Conservation (phyloP, 2,797 vertebrate species). For the Propithecus perrieri region DNA sequence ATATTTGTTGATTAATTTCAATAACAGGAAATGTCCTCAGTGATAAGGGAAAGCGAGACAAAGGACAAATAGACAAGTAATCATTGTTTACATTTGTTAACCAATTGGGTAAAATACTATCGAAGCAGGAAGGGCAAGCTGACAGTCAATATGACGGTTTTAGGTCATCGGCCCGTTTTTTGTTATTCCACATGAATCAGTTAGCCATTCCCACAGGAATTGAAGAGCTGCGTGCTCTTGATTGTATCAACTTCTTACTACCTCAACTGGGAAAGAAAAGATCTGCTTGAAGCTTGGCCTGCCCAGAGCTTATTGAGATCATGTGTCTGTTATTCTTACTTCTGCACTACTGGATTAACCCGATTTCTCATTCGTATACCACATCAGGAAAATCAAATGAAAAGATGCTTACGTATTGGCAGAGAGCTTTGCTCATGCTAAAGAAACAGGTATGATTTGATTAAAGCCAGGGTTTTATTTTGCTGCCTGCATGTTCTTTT, state of each 20-base stretch:
- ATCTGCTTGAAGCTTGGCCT: background rate
- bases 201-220: background rate
- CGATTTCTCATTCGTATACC: background rate
- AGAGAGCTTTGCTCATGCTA: constrained; percentile 20
- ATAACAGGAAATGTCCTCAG: background rate
- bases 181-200: background rate
- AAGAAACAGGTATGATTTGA: constrained; percentile 57
- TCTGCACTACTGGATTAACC: background rate
- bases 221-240: background rate
- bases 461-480: constrained; percentile 26
- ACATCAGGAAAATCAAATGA: constrained; percentile 49
- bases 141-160: background rate
- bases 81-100: background rate
- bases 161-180: background rate
- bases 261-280: background rate
- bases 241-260: background rate
- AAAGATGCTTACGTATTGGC: constrained; percentile 46
- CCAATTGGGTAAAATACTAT: background rate
- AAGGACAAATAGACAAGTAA: background rate
- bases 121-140: constrained; percentile 8
- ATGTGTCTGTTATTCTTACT: background rate
- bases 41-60: background rate
- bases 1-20: background rate
- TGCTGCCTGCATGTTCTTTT: constrained; percentile 50
- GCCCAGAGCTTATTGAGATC: background rate